A percentile compares a stretch with the other conserved stretches of the same genome.
Evolutionary conservation across 2,888 invertebrate genomes (phyloP).

Genomic region (Escarpia spicata): DNA sequence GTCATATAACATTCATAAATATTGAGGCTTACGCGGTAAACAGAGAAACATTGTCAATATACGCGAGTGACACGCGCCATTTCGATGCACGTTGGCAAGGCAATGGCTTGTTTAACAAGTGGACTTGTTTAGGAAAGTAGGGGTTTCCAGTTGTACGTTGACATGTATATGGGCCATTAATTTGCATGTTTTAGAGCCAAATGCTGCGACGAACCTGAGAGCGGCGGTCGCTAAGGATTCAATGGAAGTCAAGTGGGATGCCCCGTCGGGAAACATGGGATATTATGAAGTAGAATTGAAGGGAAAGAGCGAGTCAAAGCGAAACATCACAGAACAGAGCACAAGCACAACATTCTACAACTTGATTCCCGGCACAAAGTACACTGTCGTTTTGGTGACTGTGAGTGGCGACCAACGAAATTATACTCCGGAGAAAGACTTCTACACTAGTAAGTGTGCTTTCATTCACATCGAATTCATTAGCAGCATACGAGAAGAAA

Average conservation of each 20-base stretch:
- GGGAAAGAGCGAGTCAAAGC: neutral
- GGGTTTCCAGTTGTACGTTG: no score
- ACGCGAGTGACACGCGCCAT: no score
- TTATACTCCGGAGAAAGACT: neutral
- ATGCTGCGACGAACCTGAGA: neutral
- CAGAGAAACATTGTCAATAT: no score
- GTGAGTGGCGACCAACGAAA: neutral
- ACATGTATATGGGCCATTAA: no score
- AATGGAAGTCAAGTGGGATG: neutral
- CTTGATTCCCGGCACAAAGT: neutral
- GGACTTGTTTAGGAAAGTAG: no score
- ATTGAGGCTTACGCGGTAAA: no score
- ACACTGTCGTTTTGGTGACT: neutral
- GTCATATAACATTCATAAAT: no score
- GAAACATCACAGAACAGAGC: neutral
- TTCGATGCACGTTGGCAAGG: no score
- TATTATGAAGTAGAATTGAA: neutral
- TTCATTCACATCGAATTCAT: no score
- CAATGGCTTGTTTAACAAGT: no score
- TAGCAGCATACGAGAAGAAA: no score
- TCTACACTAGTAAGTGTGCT: neutral
- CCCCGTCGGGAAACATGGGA: neutral
- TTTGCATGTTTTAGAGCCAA: conserved; percentile 7
- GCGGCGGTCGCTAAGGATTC: neutral
- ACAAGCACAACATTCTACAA: neutral